These are phyloP conservation scores for Protonibea diacanthus DNA, from an alignment of 2,797 vertebrate genomes.

Conservation along the genomic window DNA sequence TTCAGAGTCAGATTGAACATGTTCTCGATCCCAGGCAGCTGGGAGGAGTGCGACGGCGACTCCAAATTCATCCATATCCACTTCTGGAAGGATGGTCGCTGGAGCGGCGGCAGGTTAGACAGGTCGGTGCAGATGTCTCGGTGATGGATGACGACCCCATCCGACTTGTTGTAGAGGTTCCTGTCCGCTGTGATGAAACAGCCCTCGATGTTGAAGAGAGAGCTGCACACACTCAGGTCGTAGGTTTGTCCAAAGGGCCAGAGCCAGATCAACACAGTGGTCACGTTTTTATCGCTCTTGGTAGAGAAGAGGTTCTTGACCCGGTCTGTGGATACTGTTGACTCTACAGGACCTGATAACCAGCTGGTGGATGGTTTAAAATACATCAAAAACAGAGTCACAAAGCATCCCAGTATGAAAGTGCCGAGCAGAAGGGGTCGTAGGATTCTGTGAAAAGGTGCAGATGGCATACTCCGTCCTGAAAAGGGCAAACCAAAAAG, in stretches of 20 bases:
- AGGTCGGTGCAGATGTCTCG: conserved; percentile 94
- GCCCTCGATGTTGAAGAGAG: conserved; percentile 93
- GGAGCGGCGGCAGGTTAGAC: conserved; percentile 92
- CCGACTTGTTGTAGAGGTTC: conserved; percentile 93
- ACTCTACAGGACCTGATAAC: conserved; percentile 94
- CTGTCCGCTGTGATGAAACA: conserved; percentile 95
- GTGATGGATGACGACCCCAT: conserved; percentile 96
- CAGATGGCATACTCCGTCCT: conserved; percentile 97
- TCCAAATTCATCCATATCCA: conserved; percentile 99
- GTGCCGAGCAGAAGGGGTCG: conserved; percentile 94
- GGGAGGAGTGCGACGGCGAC: conserved; percentile 96
- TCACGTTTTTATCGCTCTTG: conserved; percentile 93
- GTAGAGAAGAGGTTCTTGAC: conserved; percentile 93
- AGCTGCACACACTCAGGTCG: conserved; percentile 92
- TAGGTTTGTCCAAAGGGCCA: conserved; percentile 98
- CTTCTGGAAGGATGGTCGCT: conserved; percentile 95
- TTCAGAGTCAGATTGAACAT: conserved; percentile 97
- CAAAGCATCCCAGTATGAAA: conserved; percentile 94
- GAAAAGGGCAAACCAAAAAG: conserved; percentile 59
- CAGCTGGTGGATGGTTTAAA: conserved; percentile 97
- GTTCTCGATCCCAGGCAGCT: conserved; percentile 93
- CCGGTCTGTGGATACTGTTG: conserved; percentile 91
- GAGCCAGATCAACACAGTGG: conserved; percentile 95
- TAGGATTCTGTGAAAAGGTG: conserved; percentile 96
- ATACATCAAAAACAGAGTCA: conserved; percentile 97